A percentile compares a stretch with the other conserved stretches of the same genome.
Evolutionary conservation across 2,888 invertebrate genomes (phyloP).

Genomic region (Cryptocheilus praepositus): DNA sequence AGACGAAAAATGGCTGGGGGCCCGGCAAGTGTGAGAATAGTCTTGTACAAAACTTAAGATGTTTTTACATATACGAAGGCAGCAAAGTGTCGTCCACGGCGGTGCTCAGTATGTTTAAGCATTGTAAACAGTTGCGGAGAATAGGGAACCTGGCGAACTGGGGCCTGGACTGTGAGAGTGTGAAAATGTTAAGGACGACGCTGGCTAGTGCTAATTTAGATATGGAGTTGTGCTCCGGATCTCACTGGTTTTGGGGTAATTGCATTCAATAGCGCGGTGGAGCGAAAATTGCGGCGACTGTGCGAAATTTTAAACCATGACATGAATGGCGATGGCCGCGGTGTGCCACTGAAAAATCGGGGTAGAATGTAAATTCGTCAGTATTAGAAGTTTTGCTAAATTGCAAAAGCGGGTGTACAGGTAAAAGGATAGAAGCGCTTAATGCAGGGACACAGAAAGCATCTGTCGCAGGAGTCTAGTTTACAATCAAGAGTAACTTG

Average conservation of each 20-base stretch:
- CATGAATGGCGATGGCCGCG: conserved; percentile 29
- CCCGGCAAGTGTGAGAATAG: conserved; percentile 50
- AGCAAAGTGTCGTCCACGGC: conserved; percentile 67
- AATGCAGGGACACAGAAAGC: background rate
- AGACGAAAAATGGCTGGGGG: conserved; percentile 24
- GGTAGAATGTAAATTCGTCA: conserved; percentile 59
- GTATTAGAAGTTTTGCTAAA: conserved; percentile 54
- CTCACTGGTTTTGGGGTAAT: conserved; percentile 74
- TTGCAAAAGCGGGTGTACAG: background rate
- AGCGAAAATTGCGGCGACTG: background rate
- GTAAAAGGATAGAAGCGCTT: background rate
- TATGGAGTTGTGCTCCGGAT: conserved; percentile 71
- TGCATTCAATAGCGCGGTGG: conserved; percentile 61
- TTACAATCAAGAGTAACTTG: no score
- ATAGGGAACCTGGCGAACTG: conserved; percentile 74
- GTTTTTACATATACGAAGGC: conserved; percentile 74
- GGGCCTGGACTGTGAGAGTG: conserved; percentile 71
- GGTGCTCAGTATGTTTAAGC: conserved; percentile 67
- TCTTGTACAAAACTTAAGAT: conserved; percentile 65
- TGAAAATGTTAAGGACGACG: conserved; percentile 64
- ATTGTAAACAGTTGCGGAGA: conserved; percentile 66
- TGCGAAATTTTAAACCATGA: conserved; percentile 33
- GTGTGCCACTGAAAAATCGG: conserved; percentile 22
- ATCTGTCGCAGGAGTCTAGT: background rate
- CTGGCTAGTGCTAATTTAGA: conserved; percentile 69